Base-by-base conservation (phyloP, 2,888 invertebrate species). In the Piscicola geometra region DNA sequence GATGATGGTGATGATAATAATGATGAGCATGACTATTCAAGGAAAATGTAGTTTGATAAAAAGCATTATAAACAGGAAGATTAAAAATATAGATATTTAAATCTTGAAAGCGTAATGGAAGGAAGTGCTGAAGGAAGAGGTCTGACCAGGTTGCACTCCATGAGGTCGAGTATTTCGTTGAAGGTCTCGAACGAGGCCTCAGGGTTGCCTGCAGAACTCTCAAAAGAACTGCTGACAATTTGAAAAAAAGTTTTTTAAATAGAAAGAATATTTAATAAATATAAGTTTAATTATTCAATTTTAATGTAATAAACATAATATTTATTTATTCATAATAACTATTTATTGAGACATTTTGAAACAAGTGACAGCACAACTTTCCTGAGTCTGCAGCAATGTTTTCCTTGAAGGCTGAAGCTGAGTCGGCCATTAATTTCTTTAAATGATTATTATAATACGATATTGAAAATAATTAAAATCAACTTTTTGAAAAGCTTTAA, bases 351-450 rank as follows among this genome's bases (percentile, higher is more conserved):
- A 47, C 9, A 47, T 21, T 47, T 47, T 9, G 21, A 47, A 47
- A 47, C 21, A 47, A 47, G 50, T 47, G 12, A 47, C 9, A 9
- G n/a, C n/a, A n/a, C 9, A 5, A 56, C 60, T 56, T 56, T 56
- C 60, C 60, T 3, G 25, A 25, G 60, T 56, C 60, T 15, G 60
- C 60, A 15, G n/a, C 9, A 5, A 56, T 25, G 60, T 56, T 56
- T 5, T 56, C 60, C 3, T 56, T 56, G n/a, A 56, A 56, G n/a
- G n/a, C 60, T 25, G 25, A 56, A 56, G 60, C 60, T 56, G 60
- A 56, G n/a, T 56, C 60, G 9, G 60, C 21, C n/a, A 56, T 25
- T 5, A 56, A 25, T 56, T 56, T 56, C 60, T 56, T 41, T 18
- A 56, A 3, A 56, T 15, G n/a, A 5, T 21, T 5, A 56, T n/a